Evolutionary conservation across 2,113 vertebrate genomes (phyloP), one percentile per base, ranked within the genome.

Genomic region (Rhegmatorhina hoffmannsi): DNA sequence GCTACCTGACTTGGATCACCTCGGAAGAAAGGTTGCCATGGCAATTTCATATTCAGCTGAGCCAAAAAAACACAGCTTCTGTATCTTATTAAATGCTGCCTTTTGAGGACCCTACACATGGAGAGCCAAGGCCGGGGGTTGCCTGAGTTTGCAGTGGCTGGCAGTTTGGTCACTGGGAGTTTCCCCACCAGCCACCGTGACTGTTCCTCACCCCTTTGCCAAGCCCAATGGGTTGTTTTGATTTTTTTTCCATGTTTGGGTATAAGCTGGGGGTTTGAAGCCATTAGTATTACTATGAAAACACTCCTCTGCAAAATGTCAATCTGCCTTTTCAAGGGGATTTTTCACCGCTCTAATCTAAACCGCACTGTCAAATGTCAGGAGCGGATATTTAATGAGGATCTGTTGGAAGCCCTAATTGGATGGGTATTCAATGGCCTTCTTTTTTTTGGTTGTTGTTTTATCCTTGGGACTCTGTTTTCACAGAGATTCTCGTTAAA

Each of bases 11-110:
- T 98, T 19, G 59, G 91, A 93, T 97, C 97, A 97, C 98, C 97
- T 97, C 90, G 75, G 89, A 97, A 97, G 86, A 96, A 97, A 98
- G 96, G 98, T 98, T 98, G 97, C 98, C 96, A 98, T 98, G 98
- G 98, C 7, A 15, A 98, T 97, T 95, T 81, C 87, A 87, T 92
- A 92, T 95, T 95, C 95, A 78, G 91, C 92, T 84, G 83, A 94
- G 69, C 72, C 93, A 95, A 94, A 92, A 84, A 94, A 84, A 62
- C 77, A 90, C 91, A 91, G 92, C 82, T 97, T 91, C 94, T 95
- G 94, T 97, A 90, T 96, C 96, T 97, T 98, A 98, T 98, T 97
- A 98, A 98, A 95, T 88, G 89, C 74, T 98, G 86, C 91, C 84
- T 94, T 93, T 89, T 50, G 91, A 95, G 95, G 97, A 95, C 96